These are phyloP conservation scores for Steinernema scapterisci DNA, from an alignment of 2,888 invertebrate species.

Conservation along the genomic window DNA sequence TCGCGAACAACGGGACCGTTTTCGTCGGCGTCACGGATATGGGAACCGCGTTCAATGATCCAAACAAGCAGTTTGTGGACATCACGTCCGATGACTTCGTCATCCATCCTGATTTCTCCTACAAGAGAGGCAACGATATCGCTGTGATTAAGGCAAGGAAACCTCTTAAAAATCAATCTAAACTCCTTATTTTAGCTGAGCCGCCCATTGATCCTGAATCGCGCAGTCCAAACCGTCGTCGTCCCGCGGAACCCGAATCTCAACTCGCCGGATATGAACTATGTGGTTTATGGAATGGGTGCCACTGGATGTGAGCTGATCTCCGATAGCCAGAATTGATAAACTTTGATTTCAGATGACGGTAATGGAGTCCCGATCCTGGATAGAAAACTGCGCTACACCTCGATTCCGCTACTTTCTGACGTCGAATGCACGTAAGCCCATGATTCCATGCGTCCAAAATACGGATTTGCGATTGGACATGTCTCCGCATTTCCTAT, in stretches of 20 bases:
- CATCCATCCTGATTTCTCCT: neutral
- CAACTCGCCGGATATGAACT: neutral
- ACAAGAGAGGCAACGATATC: neutral
- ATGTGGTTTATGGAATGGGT: neutral
- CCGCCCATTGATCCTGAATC: neutral
- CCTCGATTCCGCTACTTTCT: neutral
- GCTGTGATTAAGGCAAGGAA: neutral
- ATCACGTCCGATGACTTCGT: neutral
- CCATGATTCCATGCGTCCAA: neutral
- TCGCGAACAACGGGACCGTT: neutral
- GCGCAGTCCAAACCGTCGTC: neutral
- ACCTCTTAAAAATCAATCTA: no score
- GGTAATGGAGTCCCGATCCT: neutral
- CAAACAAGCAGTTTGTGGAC: neutral
- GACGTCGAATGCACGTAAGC: neutral
- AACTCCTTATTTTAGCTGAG: neutral
- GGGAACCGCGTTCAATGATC: neutral
- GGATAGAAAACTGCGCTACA: neutral
- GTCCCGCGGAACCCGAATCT: neutral
- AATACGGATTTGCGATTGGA: neutral
- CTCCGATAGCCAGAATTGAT: neutral
- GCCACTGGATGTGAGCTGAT: neutral
- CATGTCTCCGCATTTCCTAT: no score
- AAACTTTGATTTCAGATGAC: neutral
- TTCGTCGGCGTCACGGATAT: neutral